Conservation (phyloP, 2,113 vertebrate genomes). For the Empidonax alnorum region DNA sequence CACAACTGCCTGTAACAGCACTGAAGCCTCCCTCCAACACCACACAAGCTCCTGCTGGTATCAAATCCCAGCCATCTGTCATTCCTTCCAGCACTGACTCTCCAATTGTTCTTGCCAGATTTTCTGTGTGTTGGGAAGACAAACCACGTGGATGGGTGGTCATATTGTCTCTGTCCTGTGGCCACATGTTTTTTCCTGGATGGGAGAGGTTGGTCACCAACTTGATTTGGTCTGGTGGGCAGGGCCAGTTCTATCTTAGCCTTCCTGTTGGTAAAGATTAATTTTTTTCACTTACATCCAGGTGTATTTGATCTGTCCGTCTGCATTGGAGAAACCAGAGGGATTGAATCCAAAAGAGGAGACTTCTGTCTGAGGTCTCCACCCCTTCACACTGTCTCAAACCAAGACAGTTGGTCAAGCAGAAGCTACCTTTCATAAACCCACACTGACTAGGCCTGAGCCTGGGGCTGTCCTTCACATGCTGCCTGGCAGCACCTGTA, state of each 20-base stretch:
- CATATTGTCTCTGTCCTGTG: not conserved
- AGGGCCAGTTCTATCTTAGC: not conserved
- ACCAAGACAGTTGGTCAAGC: not conserved
- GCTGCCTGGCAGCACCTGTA: fast-evolving
- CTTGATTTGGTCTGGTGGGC: not conserved
- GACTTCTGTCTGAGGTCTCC: not conserved
- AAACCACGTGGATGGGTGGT: not conserved
- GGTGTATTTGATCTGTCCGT: too few species aligned
- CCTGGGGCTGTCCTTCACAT: too few species aligned
- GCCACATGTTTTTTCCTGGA: not conserved
- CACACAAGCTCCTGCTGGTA: not conserved
- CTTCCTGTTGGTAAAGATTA: too few species aligned
- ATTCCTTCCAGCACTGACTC: not conserved
- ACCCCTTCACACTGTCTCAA: not conserved
- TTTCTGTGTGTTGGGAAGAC: not conserved
- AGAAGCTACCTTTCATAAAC: not conserved
- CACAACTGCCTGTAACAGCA: not conserved
- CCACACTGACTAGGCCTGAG: not conserved
- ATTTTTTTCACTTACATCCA: too few species aligned
- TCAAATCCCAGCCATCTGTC: not conserved
- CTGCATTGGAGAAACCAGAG: not conserved
- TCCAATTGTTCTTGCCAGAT: not conserved
- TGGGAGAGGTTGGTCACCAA: not conserved
- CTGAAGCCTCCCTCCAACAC: too few species aligned
- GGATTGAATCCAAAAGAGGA: not conserved